A percentile compares a stretch with the other conserved stretches of the same genome.
These are phyloP conservation scores for Botrylloides violaceus DNA, from an alignment of 23 tunicate genomes.

Conservation along the genomic window DNA sequence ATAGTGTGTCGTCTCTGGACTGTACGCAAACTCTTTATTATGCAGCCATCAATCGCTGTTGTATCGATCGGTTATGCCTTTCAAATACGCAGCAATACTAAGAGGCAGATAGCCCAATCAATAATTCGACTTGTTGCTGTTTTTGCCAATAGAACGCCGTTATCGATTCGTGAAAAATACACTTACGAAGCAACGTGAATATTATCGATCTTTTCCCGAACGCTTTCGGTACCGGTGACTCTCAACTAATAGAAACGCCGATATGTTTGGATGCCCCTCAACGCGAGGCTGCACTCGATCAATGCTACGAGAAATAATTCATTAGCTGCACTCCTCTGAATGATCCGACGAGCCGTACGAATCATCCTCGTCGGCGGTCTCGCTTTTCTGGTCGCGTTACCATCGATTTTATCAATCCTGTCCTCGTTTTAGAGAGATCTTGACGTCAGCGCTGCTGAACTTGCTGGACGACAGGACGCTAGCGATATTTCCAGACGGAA, in stretches of 20 bases:
- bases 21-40: background rate
- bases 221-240: background rate
- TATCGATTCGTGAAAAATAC: background rate
- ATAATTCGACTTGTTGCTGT: background rate
- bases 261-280: background rate
- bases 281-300: background rate
- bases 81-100: background rate
- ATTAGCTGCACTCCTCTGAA: background rate
- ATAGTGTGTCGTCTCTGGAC: background rate
- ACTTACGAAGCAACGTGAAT: background rate
- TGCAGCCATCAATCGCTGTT: background rate
- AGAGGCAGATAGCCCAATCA: background rate
- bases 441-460: constrained; percentile 73
- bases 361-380: background rate
- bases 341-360: no score
- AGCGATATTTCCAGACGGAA: constrained; percentile 62
- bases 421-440: constrained; percentile 35
- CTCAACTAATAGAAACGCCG: background rate
- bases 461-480: constrained; percentile 66
- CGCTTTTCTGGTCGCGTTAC: background rate
- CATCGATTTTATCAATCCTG: background rate
- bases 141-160: background rate
- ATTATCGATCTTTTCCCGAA: background rate
- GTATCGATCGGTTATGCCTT: background rate
- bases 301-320: background rate